Evolutionary conservation across 2,113 vertebrate species (phyloP).

Genomic region (Caretta caretta): DNA sequence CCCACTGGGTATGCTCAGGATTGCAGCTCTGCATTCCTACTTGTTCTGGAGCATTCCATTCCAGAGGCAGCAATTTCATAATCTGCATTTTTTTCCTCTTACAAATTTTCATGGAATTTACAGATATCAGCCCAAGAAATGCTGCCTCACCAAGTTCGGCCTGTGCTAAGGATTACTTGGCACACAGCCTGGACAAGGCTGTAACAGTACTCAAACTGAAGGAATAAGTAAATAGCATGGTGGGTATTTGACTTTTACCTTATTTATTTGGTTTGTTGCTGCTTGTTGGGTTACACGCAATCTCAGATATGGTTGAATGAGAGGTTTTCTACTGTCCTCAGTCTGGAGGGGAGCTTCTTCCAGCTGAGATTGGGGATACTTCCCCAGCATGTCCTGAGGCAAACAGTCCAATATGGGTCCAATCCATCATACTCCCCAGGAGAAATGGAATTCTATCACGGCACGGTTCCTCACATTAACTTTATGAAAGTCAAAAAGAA

Average conservation of each 20-base stretch:
- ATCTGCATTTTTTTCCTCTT: background rate
- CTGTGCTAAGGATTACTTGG: background rate
- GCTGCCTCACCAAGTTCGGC: background rate
- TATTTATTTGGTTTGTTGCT: background rate
- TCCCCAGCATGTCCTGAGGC: background rate
- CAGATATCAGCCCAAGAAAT: background rate
- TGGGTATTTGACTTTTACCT: background rate
- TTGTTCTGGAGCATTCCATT: background rate
- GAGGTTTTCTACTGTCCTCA: background rate
- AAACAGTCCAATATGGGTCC: background rate
- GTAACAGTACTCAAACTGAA: background rate
- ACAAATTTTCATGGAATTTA: background rate
- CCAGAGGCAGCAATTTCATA: background rate
- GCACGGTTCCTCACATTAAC: background rate
- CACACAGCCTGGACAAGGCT: background rate
- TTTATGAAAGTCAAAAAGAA: background rate
- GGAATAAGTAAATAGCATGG: background rate
- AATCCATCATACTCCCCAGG: background rate
- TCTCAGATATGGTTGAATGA: background rate
- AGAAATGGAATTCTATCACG: background rate
- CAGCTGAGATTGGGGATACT: background rate
- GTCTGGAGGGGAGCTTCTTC: slow-evolving; percentile 15
- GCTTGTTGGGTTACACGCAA: background rate
- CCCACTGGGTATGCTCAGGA: background rate
- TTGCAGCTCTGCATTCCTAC: slow-evolving; percentile 1